These are phyloP conservation scores for Samia ricini DNA, from an alignment of 1,140 invertebrate genomes.

Conservation along the genomic window DNA sequence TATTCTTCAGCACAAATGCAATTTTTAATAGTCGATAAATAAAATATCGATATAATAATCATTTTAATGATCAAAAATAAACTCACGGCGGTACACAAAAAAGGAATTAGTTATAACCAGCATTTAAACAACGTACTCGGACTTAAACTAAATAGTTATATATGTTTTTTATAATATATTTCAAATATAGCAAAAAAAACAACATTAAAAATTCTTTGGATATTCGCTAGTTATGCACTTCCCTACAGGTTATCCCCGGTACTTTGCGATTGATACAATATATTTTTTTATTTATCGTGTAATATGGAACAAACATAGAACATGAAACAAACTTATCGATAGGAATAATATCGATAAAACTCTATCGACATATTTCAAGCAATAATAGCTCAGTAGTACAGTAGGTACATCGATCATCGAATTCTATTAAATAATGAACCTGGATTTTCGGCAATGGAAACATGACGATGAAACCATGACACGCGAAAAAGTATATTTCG, in stretches of 20 bases:
- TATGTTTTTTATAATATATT: not conserved
- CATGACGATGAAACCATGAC: too few species aligned
- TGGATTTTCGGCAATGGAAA: too few species aligned
- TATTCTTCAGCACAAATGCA: slow-evolving; percentile 76
- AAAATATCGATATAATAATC: slow-evolving; percentile 23
- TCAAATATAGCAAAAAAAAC: slow-evolving; percentile 1
- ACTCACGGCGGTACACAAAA: slow-evolving; percentile 29
- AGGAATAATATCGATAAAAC: too few species aligned
- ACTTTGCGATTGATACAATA: not conserved
- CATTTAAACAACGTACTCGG: slow-evolving; percentile 20
- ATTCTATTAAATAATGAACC: too few species aligned
- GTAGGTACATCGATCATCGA: too few species aligned
- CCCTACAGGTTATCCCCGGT: slow-evolving; percentile 40
- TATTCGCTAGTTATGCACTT: slow-evolving; percentile 50
- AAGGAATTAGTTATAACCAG: slow-evolving; percentile 33
- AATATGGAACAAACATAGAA: not conserved
- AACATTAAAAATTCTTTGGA: slow-evolving; percentile 32
- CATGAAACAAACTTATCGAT: too few species aligned
- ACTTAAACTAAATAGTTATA: slow-evolving; percentile 18
- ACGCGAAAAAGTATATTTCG: too few species aligned
- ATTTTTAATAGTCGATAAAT: slow-evolving; percentile 36
- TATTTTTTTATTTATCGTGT: not conserved
- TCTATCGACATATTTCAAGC: too few species aligned
- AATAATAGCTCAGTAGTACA: too few species aligned
- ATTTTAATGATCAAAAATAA: slow-evolving; percentile 36